These are phyloP conservation scores for Didymodactylos carnosus DNA, from an alignment of 2,888 invertebrate species.

Conservation along the genomic window DNA sequence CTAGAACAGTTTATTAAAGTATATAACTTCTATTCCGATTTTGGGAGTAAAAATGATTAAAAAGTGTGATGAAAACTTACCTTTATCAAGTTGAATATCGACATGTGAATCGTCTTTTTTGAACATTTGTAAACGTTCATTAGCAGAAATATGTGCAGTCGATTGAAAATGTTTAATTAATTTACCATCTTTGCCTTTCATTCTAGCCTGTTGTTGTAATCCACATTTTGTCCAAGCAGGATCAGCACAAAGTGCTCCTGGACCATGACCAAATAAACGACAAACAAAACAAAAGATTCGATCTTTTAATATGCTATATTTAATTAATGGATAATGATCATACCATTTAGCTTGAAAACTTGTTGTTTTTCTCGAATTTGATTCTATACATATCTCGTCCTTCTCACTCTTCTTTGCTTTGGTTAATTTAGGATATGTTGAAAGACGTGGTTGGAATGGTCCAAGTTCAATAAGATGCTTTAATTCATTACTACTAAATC, in stretches of 20 bases:
- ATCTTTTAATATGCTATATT: not conserved
- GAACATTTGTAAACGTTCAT: not conserved
- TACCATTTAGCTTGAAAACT: not conserved
- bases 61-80: not conserved
- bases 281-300: not conserved
- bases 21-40: no score
- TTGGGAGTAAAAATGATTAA: not conserved
- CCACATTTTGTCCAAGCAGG: not conserved
- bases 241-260: not conserved
- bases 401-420: not conserved
- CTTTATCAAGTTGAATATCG: not conserved
- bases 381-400: not conserved
- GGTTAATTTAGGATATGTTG: no score
- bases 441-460: not conserved
- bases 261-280: not conserved
- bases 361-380: not conserved
- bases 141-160: not conserved
- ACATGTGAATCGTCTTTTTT: not conserved
- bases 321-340: not conserved
- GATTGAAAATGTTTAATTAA: not conserved
- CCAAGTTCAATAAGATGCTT: not conserved
- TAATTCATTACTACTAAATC: not conserved
- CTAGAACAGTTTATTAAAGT: no score
- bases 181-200: not conserved
- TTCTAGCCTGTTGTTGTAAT: not conserved